phyloP scores from a whole-genome alignment of 2,888 invertebrate genomes.

The Acrobasis consociella region DNA sequence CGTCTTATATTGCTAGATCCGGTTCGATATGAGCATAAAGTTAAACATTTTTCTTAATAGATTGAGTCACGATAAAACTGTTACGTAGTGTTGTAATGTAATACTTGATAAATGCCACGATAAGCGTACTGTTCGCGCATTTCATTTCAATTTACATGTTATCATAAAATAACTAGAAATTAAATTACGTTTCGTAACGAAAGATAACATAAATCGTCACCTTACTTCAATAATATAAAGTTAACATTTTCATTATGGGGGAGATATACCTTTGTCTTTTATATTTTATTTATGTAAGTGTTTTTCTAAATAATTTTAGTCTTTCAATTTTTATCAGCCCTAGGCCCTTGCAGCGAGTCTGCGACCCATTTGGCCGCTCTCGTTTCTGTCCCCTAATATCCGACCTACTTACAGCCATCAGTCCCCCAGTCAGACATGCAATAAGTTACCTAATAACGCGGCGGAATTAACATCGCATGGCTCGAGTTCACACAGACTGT shows the following conservation, averaged over 20 bases:
- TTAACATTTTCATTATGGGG: too few species aligned
- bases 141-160: constrained; percentile 14
- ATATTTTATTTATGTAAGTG: too few species aligned
- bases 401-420: constrained; percentile 66
- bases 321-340: constrained; percentile 32
- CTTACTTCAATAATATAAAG: too few species aligned
- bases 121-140: constrained; percentile 9
- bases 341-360: constrained; percentile 40
- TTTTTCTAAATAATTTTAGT: constrained; percentile 23
- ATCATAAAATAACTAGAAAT: constrained; percentile 31
- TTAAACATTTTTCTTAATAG: constrained; percentile 5
- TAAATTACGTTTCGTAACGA: constrained; percentile 1
- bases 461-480: constrained; percentile 27
- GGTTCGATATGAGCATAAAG: neutral
- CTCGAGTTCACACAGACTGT: constrained; percentile 19
- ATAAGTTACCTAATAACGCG: constrained; percentile 48
- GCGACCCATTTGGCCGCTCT: constrained; percentile 66
- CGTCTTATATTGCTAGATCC: constrained; percentile 10
- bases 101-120: constrained; percentile 4
- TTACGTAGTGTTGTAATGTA: constrained; percentile 10
- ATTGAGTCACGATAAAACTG: constrained; percentile 14
- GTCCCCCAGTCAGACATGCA: constrained; percentile 48
- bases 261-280: neutral
- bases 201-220: neutral
- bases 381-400: constrained; percentile 73